Evolutionary conservation across 2,113 vertebrate genomes (phyloP), one percentile per base, ranked within the genome.

Genomic region (Ifrita kowaldi): DNA sequence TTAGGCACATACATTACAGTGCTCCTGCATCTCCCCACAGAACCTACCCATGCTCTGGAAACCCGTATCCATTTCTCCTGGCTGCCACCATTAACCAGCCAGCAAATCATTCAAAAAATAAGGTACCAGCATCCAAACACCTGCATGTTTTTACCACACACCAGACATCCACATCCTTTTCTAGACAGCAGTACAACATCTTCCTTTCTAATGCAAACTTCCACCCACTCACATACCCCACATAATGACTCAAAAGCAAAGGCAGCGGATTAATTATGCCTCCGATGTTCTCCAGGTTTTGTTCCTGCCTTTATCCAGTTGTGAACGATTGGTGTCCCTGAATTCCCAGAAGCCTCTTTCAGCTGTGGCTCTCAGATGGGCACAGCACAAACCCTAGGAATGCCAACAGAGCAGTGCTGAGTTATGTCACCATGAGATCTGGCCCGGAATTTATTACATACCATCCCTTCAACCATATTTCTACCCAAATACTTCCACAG

Each of bases 191-290:
- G 53, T 37, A 88, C 80, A 90, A 83, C 89, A 77, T 90, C 91
- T 67, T 73, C 89, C 81, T 95, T 96, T 96, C 87, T 96, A 57
- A 95, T 96, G 94, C 96, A 96, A 93, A 94, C 89, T 79, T 50
- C 94, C 65, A 84, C 81, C 94, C 86, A 82, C 89, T 37, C 87
- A 32, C 87, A 19, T 33, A 56, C 62, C 65, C 41, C 67, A 73
- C 89, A 92, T 18, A 89, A 95, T 57, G 81, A 90, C 67, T 91
- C 84, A 84, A 93, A 89, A 85, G 91, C 57, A 93, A 80, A 94
- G 49, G 89, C 95, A 91, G 77, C 0, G 0, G 28, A 89, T 85
- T 89, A 94, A 85, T 91, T 77, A 87, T 65, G 81, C 82, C 67
- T 88, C 74, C 82, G 73, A 84, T 47, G 50, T 87, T 93, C 62